Evolutionary conservation across 92 coral and sea anemone species (phyloP).

Genomic region (Epizoanthus scotinus): DNA sequence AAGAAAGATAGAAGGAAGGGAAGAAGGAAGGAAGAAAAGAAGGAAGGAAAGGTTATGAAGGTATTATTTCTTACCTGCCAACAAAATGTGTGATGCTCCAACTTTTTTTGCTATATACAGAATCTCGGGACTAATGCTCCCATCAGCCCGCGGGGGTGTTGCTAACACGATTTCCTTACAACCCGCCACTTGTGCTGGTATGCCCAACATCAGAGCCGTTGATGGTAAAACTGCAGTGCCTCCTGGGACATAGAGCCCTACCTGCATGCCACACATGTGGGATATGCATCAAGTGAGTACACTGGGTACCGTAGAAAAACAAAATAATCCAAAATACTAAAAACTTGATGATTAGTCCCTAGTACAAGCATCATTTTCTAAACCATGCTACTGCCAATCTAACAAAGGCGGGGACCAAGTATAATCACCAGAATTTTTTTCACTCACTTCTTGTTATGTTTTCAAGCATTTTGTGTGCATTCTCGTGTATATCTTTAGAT

Average conservation of each 20-base stretch:
- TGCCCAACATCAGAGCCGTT: slow-evolving; percentile 61
- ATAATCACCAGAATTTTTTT: too few relatives aligned
- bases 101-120: slow-evolving; percentile 56
- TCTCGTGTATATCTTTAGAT: too few relatives aligned
- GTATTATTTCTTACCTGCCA: slow-evolving; percentile 44
- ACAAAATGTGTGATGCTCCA: slow-evolving; percentile 51
- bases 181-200: slow-evolving; percentile 61
- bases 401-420: too few relatives aligned
- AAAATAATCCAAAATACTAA: too few relatives aligned
- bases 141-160: slow-evolving; percentile 59
- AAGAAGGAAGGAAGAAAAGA: neutral
- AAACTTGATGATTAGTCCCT: too few relatives aligned
- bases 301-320: too few relatives aligned
- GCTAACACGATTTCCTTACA: slow-evolving; percentile 51
- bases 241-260: slow-evolving; percentile 55
- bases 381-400: too few relatives aligned
- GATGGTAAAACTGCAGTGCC: slow-evolving; percentile 63
- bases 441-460: too few relatives aligned
- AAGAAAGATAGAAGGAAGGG: neutral
- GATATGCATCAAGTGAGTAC: neutral
- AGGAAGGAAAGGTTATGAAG: neutral
- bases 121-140: slow-evolving; percentile 47
- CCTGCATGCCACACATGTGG: slow-evolving; percentile 20
- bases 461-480: too few relatives aligned
- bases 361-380: too few relatives aligned